Evolutionary conservation across 2,113 vertebrate species (phyloP), one percentile per base, ranked within the genome.

Genomic region (Numenius arquata): DNA sequence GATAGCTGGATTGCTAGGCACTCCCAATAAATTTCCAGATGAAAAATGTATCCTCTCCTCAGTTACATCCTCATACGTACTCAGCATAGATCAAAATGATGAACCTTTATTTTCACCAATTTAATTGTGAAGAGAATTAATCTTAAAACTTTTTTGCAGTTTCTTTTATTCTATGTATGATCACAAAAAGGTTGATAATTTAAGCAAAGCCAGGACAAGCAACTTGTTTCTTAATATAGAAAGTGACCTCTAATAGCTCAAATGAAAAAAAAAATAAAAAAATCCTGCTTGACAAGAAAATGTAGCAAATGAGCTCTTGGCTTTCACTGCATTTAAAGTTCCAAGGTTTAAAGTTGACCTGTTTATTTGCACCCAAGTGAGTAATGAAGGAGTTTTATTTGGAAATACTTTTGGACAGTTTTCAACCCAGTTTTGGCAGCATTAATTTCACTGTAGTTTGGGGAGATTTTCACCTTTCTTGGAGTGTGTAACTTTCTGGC

Each of bases 381-480:
- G 82, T 96, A 97, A 93, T 79, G 58, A 73, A 95, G 68, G 43
- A 96, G 41, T 97, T 98, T 98, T 97, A 96, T 97, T 97, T 98
- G 95, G 97, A 98, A 97, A 95, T 95, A 96, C 52, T 97, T 94
- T 97, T 97, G 96, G 95, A 97, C 95, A 76, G 34, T 88, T 94
- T 96, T 97, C 97, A 98, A 92, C 52, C 67, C 30, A 78, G 27
- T 93, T 93, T 84, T 96, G 96, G 92, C 96, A 96, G 65, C 78
- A 95, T 93, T 95, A 95, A 97, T 98, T 97, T 96, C 89, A 63
- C 71, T 95, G 55, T 68, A 94, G 72, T 97, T 97, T 92, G 55
- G 21, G 88, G 52, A 96, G 87, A 97, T 97, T 97, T 98, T 98
- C 96, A 96, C 96, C 78, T 97, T 96, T 95, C 75, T 95, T 70